Percentiles rank a stretch among this genome's conserved stretches.
These are phyloP conservation scores for Caenorhabditis elegans DNA, from an alignment of 1,140 invertebrate genomes.

Conservation along the genomic window WBcel235 BX284605.5:8033001-8033500, in stretches of 20 bases:
- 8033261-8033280: slow-evolving; percentile 41
- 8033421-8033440: slow-evolving; percentile 93
- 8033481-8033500: slow-evolving; percentile 75
- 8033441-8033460: slow-evolving; percentile 58
- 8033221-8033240: slow-evolving; percentile 43
- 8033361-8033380: slow-evolving; percentile 71
- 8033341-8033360: slow-evolving; percentile 95
- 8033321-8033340: slow-evolving; percentile 97
- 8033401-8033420: slow-evolving; percentile 98
- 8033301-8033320: slow-evolving; percentile 97
- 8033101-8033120: slow-evolving; percentile 88
- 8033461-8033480: slow-evolving; percentile 42
- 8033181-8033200: background rate
- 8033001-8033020: too few relatives aligned
- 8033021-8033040: too few relatives aligned
- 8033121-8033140: slow-evolving; percentile 74
- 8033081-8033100: slow-evolving; percentile 86
- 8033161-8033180: slow-evolving; percentile 78
- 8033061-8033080: slow-evolving; percentile 87
- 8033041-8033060: slow-evolving; percentile 72
- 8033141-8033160: slow-evolving; percentile 97
- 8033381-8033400: slow-evolving; percentile 75
- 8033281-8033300: slow-evolving; percentile 70
- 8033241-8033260: slow-evolving; percentile 42
- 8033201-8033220: background rate